Evolutionary conservation across 2,113 vertebrate species (phyloP).

Genomic region (Petaurus breviceps): DNA sequence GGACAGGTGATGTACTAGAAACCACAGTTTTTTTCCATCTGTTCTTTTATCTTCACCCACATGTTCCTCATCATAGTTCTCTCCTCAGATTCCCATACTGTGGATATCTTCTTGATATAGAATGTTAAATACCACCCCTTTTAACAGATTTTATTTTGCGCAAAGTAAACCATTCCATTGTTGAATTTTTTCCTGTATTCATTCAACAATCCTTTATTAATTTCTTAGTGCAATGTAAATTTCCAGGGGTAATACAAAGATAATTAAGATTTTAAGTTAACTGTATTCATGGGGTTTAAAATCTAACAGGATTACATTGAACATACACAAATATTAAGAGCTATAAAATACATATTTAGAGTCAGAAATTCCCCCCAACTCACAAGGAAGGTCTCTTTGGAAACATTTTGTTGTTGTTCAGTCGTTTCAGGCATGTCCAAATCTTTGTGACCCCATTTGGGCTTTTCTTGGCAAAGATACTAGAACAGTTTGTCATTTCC

Average conservation of each 20-base stretch:
- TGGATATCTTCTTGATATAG: neutral
- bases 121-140: neutral
- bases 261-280: neutral
- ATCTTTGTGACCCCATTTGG: neutral
- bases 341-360: neutral
- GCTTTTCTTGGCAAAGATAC: neutral
- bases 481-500: neutral
- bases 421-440: neutral
- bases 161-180: neutral
- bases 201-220: neutral
- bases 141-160: neutral
- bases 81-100: neutral
- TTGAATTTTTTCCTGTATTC: neutral
- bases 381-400: neutral
- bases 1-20: neutral
- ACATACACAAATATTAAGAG: neutral
- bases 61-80: neutral
- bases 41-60: neutral
- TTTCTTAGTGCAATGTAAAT: neutral
- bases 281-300: neutral
- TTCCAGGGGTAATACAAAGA: neutral
- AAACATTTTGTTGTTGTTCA: neutral
- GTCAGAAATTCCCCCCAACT: neutral
- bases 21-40: neutral
- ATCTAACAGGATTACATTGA: neutral